phyloP scores from a whole-genome alignment of 37 sponge, comb jelly and placozoan genomes.

The Petrosia ficiformis region DNA sequence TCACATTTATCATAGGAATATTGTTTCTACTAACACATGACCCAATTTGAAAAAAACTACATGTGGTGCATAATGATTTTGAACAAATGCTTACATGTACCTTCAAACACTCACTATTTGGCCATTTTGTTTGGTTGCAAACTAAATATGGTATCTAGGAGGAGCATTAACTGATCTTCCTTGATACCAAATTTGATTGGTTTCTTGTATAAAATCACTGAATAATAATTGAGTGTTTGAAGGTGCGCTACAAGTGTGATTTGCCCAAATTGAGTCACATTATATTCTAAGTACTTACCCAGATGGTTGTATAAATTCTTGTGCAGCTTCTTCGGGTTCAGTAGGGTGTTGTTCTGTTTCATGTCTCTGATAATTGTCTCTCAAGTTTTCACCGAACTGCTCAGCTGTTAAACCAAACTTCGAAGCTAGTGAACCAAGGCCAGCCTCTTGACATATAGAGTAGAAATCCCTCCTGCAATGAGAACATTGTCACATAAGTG shows the following conservation, averaged over 20 bases:
- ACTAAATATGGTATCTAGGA: too few species aligned
- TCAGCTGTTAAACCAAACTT: slow-evolving; percentile 94
- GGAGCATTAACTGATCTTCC: too few species aligned
- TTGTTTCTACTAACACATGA: not conserved
- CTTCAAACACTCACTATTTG: too few species aligned
- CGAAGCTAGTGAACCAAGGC: slow-evolving; percentile 77
- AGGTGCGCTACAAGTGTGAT: too few species aligned
- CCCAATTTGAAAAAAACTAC: not conserved
- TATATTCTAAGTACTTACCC: slow-evolving; percentile 36
- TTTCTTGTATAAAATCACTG: too few species aligned
- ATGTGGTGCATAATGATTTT: too few species aligned
- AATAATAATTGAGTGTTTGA: too few species aligned
- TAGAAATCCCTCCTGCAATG: slow-evolving; percentile 71
- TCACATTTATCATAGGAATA: too few species aligned
- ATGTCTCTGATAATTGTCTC: slow-evolving; percentile 93
- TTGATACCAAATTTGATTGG: too few species aligned
- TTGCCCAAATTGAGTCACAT: not conserved
- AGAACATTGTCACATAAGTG: not conserved
- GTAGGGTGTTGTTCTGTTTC: slow-evolving; percentile 84
- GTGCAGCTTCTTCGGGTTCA: slow-evolving; percentile 87
- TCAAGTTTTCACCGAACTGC: slow-evolving; percentile 94
- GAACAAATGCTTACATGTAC: too few species aligned
- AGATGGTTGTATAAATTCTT: slow-evolving; percentile 69
- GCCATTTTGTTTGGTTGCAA: too few species aligned
- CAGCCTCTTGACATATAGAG: slow-evolving; percentile 84